phyloP scores from a whole-genome alignment of 2,797 vertebrate genomes.

The Melanotaenia parkinsoni region DNA sequence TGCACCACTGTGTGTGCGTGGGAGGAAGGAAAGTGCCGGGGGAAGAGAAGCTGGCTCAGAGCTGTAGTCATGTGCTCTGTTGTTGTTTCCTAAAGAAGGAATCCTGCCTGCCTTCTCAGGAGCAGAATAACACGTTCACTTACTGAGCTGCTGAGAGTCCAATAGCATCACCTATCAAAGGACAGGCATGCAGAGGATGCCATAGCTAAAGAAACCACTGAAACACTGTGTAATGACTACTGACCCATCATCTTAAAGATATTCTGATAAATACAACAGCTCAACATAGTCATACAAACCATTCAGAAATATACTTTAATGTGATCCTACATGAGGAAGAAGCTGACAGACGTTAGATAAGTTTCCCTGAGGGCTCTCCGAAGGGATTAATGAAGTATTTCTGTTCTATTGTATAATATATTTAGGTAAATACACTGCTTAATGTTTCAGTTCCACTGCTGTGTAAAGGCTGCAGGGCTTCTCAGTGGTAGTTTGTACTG shows the following conservation, averaged over 20 bases:
- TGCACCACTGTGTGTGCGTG: conserved; percentile 50
- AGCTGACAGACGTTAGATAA: conserved; percentile 16
- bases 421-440: conserved; percentile 20
- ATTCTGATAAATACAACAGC: conserved; percentile 35
- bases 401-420: conserved; percentile 1
- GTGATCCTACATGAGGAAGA: conserved; percentile 27
- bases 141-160: conserved; percentile 38
- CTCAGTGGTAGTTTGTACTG: conserved; percentile 28
- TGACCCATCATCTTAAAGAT: conserved; percentile 43
- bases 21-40: conserved; percentile 57
- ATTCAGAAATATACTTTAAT: conserved; percentile 49
- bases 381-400: too few species aligned
- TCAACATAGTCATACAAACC: conserved; percentile 26
- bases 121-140: conserved; percentile 64
- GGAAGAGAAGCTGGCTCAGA: conserved; percentile 71
- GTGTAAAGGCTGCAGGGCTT: conserved; percentile 41
- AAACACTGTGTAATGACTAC: conserved; percentile 29
- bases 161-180: conserved; percentile 42
- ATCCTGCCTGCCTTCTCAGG: conserved; percentile 54
- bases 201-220: conserved; percentile 19
- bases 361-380: too few species aligned
- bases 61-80: conserved; percentile 74
- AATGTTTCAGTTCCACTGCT: conserved; percentile 47
- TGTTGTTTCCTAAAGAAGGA: conserved; percentile 73
- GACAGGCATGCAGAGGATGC: conserved; percentile 32